Evolutionary conservation across 2,888 invertebrate genomes (phyloP).

Genomic region (Heliconius cydno): DNA sequence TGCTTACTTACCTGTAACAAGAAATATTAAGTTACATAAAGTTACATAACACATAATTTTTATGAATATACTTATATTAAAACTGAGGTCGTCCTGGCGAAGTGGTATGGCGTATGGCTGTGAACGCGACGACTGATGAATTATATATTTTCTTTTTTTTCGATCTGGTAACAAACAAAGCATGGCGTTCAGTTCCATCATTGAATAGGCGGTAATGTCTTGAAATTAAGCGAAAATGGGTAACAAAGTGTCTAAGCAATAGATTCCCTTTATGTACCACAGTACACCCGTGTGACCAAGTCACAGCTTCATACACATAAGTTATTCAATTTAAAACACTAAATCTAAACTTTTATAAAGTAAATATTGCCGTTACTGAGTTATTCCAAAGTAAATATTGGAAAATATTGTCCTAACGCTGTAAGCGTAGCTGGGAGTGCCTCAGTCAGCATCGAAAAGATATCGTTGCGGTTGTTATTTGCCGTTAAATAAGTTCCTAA

Average conservation of each 20-base stretch:
- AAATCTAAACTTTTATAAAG: constrained; percentile 19
- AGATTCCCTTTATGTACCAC: no score
- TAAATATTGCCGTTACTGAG: constrained; percentile 17
- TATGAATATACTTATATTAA: not conserved
- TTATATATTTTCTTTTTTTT: no score
- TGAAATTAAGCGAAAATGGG: no score
- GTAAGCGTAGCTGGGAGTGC: not conserved
- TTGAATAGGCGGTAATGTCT: no score
- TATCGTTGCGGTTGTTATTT: not conserved
- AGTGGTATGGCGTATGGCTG: no score
- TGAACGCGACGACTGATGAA: no score
- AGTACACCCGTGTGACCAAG: not conserved
- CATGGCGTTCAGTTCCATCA: no score
- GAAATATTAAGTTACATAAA: not conserved
- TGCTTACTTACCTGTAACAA: constrained; percentile 2
- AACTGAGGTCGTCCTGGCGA: no score
- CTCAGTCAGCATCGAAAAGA: not conserved
- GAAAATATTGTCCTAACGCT: constrained; percentile 31
- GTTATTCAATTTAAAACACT: not conserved
- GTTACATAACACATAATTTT: not conserved
- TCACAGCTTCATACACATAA: not conserved
- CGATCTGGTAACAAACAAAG: no score
- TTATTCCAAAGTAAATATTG: constrained; percentile 28
- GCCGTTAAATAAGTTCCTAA: not conserved
- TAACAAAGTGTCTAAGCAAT: no score